Conservation (phyloP, 2,797 vertebrate genomes). For the Remorina albescens region DNA sequence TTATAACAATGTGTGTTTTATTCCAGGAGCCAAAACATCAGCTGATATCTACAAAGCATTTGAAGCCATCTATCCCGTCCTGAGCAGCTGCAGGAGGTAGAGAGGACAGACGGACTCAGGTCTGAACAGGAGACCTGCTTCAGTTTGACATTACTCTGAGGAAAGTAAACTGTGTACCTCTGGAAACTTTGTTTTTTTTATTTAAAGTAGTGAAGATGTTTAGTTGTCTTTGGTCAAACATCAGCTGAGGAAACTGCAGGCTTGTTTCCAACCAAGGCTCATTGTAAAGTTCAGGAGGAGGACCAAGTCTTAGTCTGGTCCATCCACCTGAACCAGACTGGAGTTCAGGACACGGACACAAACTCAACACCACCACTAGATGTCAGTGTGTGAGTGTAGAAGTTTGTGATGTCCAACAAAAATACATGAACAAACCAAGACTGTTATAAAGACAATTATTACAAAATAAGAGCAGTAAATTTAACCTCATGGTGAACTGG, state of each 20-base stretch:
- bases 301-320: too few species aligned
- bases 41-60: slow-evolving; percentile 91
- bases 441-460: neutral
- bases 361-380: too few species aligned
- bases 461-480: neutral
- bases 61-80: slow-evolving; percentile 90
- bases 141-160: neutral
- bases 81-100: slow-evolving; percentile 84
- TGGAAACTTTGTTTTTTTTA: too few species aligned
- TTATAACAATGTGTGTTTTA: neutral
- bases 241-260: too few species aligned
- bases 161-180: neutral
- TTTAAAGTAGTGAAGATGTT: too few species aligned
- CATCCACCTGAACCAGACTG: too few species aligned
- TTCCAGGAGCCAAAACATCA: slow-evolving; percentile 90
- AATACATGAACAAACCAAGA: neutral
- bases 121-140: neutral
- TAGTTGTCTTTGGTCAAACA: too few species aligned
- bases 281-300: too few species aligned
- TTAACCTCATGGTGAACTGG: neutral
- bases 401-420: neutral
- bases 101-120: neutral
- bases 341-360: too few species aligned
- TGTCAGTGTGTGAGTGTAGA: slow-evolving; percentile 8
- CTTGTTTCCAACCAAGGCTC: too few species aligned